phyloP scores from a whole-genome alignment of 2,888 invertebrate genomes.

The Pardosa pseudoannulata region DNA sequence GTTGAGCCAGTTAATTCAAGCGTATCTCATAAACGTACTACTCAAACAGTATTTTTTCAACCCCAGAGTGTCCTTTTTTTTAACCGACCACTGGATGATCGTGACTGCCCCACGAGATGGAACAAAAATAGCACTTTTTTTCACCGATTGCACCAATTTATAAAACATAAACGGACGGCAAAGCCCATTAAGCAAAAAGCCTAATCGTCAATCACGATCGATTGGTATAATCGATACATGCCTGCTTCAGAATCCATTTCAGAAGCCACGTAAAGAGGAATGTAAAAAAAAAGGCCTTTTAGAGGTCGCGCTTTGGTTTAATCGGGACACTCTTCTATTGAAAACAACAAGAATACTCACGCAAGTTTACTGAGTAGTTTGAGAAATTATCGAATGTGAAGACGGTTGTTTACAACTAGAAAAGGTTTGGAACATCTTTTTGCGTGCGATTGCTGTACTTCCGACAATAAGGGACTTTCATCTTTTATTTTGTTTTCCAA shows the following conservation, averaged over 20 bases:
- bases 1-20: too few species aligned
- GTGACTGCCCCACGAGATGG: background rate
- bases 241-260: background rate
- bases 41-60: background rate
- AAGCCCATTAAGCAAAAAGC: conserved; percentile 20
- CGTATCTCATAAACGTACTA: background rate
- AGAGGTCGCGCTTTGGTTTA: conserved; percentile 44
- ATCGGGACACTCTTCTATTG: conserved; percentile 1
- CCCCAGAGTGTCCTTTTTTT: background rate
- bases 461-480: too few species aligned
- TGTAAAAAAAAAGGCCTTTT: background rate
- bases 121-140: background rate
- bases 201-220: conserved; percentile 39
- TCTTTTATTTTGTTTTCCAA: too few species aligned
- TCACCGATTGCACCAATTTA: conserved; percentile 21
- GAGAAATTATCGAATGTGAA: too few species aligned
- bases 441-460: too few species aligned
- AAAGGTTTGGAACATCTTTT: too few species aligned
- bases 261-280: background rate
- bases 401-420: too few species aligned
- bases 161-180: conserved; percentile 11
- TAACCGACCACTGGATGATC: background rate
- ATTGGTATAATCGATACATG: conserved; percentile 18
- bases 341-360: background rate
- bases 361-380: too few species aligned